Evolutionary conservation across 2,888 invertebrate genomes (phyloP).

Genomic region (Aporophyla lueneburgensis): DNA sequence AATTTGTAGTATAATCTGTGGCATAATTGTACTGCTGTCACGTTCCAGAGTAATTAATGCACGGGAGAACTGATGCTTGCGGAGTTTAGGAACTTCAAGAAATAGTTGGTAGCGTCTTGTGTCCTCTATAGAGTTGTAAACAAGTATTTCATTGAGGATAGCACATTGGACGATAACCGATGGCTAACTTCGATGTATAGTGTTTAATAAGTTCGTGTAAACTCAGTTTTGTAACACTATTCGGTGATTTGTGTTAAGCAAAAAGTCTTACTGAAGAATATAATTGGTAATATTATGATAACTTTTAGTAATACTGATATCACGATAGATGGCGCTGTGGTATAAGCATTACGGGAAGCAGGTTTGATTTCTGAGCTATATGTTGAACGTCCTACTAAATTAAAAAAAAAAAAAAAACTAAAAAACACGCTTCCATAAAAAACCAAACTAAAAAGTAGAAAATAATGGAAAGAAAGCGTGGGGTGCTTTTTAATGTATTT

Average conservation of each 20-base stretch:
- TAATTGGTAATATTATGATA: neutral
- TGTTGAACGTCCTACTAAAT: neutral
- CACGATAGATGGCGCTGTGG: neutral
- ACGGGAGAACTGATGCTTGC: constrained; percentile 42
- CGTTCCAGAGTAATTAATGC: constrained; percentile 39
- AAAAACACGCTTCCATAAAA: no score
- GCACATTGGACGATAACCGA: neutral
- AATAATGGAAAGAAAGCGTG: no score
- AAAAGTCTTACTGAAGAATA: neutral
- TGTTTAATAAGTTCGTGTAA: constrained; percentile 3
- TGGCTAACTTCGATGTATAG: constrained; percentile 22
- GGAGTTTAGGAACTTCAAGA: constrained; percentile 51
- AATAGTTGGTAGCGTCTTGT: constrained; percentile 46
- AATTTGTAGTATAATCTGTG: constrained; percentile 46
- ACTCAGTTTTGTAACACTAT: constrained; percentile 7
- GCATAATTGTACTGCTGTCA: constrained; percentile 36
- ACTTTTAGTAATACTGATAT: neutral
- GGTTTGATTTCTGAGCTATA: neutral
- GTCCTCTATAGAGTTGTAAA: constrained; percentile 26
- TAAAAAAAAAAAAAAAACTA: no score
- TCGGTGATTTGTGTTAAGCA: neutral
- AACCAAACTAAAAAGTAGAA: no score
- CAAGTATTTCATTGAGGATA: constrained; percentile 26
- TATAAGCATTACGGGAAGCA: neutral
- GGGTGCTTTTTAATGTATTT: no score